Percentiles rank a stretch among this genome's conserved stretches.
Conservation (phyloP, 2,113 vertebrate species). For the Haplochromis burtoni region DNA sequence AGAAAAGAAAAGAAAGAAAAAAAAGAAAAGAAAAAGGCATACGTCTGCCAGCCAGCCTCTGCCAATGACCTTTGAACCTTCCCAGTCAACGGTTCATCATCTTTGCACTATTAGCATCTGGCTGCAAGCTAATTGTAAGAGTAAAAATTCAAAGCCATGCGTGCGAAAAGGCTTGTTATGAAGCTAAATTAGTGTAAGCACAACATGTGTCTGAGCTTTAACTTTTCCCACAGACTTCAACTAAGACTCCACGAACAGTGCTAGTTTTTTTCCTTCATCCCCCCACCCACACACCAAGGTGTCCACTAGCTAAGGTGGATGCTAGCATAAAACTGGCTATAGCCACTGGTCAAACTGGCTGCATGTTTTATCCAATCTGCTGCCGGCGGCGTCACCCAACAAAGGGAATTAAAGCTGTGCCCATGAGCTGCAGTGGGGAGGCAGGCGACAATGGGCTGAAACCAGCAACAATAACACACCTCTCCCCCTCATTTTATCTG, state of each 20-base stretch:
- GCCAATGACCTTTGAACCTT: conserved; percentile 40
- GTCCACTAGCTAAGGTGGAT: not conserved
- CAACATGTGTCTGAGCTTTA: not conserved
- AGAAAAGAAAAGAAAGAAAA: no score
- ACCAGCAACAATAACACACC: no score
- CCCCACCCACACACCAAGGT: not conserved
- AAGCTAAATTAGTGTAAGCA: not conserved
- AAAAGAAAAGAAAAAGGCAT: not conserved
- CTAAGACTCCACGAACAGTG: not conserved
- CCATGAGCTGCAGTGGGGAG: not conserved
- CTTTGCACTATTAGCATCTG: not conserved
- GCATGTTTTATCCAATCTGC: not conserved
- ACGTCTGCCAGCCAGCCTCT: not conserved
- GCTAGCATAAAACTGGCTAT: not conserved
- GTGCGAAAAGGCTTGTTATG: not conserved
- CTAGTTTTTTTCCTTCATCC: not conserved
- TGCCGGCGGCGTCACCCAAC: conserved; percentile 28
- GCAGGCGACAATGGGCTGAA: not conserved
- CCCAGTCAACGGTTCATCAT: not conserved
- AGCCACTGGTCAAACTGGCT: conserved; percentile 18
- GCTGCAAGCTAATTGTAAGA: not conserved
- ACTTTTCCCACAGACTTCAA: not conserved
- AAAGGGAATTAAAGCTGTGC: conserved; percentile 27
- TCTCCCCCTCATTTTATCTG: accelerated
- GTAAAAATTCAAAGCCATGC: not conserved